These are phyloP conservation scores for Thera obeliscata DNA, from an alignment of 2,888 invertebrate species.

Conservation along the genomic window DNA sequence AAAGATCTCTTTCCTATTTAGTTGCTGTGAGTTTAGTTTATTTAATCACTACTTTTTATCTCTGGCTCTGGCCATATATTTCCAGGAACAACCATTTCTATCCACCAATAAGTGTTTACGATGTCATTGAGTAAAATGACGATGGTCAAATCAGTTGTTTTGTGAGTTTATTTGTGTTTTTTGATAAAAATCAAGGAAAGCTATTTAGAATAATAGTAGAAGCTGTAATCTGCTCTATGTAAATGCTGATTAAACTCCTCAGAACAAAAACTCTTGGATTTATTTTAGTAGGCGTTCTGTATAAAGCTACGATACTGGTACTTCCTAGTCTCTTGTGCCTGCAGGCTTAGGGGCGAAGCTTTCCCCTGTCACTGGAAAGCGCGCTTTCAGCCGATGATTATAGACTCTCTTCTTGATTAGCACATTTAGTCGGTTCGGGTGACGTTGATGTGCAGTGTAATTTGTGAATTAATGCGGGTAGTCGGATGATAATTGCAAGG, in stretches of 20 bases:
- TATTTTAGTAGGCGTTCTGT: conserved; percentile 9
- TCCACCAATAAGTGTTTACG: no score
- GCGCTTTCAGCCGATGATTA: conserved; percentile 36
- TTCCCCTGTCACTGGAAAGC: conserved; percentile 39
- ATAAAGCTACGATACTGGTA: conserved; percentile 18
- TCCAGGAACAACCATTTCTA: no score
- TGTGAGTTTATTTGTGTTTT: no score
- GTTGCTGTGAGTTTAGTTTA: no score
- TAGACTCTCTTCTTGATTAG: conserved; percentile 37
- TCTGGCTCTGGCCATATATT: neutral
- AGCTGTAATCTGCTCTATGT: no score
- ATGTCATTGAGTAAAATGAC: no score
- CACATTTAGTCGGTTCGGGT: conserved; percentile 32
- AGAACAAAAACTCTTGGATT: neutral
- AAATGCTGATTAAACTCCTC: neutral
- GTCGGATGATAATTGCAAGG: conserved; percentile 29
- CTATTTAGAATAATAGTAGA: no score
- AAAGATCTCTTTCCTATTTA: no score
- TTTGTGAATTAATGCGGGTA: conserved; percentile 32
- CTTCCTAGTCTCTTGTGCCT: conserved; percentile 18
- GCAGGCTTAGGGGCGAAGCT: conserved; percentile 33
- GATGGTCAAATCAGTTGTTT: neutral
- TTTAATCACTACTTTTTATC: no score
- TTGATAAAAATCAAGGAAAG: no score
- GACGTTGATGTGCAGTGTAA: conserved; percentile 36